A percentile compares a stretch with the other conserved stretches of the same genome.
phyloP scores from a whole-genome alignment of 2,888 invertebrate genomes.

The Epistrophe grossulariae region DNA sequence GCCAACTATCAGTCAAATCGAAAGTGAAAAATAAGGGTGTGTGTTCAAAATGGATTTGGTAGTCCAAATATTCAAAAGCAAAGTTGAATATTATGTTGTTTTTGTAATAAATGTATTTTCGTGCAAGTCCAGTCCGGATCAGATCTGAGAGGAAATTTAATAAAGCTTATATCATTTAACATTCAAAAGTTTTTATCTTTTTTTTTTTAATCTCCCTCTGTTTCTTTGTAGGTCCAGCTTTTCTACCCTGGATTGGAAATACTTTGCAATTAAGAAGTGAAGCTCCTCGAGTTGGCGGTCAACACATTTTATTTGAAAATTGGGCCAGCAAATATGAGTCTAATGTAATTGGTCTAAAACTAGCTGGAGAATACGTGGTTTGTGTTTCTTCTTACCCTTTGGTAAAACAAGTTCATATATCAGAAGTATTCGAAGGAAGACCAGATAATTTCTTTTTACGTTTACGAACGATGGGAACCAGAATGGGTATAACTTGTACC shows the following conservation, averaged over 20 bases:
- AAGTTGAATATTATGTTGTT: too few relatives aligned
- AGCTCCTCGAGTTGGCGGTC: conserved; percentile 83
- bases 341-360: conserved; percentile 85
- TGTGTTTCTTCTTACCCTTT: conserved; percentile 85
- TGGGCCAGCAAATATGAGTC: conserved; percentile 84
- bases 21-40: too few relatives aligned
- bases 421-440: conserved; percentile 87
- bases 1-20: too few relatives aligned
- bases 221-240: conserved; percentile 80
- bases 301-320: conserved; percentile 85
- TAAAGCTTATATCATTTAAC: too few relatives aligned
- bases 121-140: too few relatives aligned
- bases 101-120: too few relatives aligned
- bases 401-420: conserved; percentile 85
- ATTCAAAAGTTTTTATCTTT: too few relatives aligned
- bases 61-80: too few relatives aligned
- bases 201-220: too few relatives aligned
- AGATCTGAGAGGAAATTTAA: too few relatives aligned
- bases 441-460: conserved; percentile 88
- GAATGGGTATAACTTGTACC: conserved; percentile 85
- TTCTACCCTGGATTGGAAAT: conserved; percentile 83
- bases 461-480: conserved; percentile 87
- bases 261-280: conserved; percentile 81
- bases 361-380: conserved; percentile 85
- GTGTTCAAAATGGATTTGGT: too few relatives aligned